A percentile compares a stretch with the other conserved stretches of the same genome.
phyloP scores from a whole-genome alignment of 2,113 vertebrate genomes.

The Ailurus styani region DNA sequence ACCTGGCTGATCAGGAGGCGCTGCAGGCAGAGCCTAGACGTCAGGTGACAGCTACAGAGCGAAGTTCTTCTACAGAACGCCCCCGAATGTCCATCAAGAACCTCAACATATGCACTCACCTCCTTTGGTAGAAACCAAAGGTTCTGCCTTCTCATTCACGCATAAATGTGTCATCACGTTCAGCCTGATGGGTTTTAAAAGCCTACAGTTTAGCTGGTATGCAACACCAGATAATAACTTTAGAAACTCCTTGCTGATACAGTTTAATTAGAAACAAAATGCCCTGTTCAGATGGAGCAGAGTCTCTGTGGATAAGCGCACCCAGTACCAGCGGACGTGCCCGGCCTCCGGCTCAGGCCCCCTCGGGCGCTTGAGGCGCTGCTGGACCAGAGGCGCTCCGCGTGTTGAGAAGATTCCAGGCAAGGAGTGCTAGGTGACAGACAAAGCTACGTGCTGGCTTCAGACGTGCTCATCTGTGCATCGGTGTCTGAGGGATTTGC shows the following conservation, averaged over 20 bases:
- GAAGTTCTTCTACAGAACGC: background rate
- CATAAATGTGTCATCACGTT: too few relatives aligned
- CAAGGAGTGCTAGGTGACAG: background rate
- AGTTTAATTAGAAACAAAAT: background rate
- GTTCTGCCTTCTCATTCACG: background rate
- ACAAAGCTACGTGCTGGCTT: background rate
- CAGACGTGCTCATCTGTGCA: background rate
- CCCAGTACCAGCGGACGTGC: background rate
- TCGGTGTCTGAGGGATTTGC: background rate
- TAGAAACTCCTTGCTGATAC: background rate
- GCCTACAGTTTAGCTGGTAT: background rate
- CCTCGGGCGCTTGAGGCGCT: fast-evolving
- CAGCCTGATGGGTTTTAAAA: background rate
- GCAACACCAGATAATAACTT: background rate
- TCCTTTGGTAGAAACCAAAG: background rate
- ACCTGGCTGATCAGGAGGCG: too few relatives aligned
- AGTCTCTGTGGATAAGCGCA: background rate
- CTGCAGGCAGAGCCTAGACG: background rate
- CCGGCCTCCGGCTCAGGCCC: background rate
- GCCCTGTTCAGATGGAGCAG: background rate
- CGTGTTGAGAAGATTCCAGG: too few relatives aligned
- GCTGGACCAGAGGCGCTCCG: background rate
- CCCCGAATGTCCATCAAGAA: background rate
- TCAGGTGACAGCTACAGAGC: background rate
- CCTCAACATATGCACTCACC: fast-evolving